Evolutionary conservation across 2,113 vertebrate species (phyloP).

Genomic region (Panthera uncia): DNA sequence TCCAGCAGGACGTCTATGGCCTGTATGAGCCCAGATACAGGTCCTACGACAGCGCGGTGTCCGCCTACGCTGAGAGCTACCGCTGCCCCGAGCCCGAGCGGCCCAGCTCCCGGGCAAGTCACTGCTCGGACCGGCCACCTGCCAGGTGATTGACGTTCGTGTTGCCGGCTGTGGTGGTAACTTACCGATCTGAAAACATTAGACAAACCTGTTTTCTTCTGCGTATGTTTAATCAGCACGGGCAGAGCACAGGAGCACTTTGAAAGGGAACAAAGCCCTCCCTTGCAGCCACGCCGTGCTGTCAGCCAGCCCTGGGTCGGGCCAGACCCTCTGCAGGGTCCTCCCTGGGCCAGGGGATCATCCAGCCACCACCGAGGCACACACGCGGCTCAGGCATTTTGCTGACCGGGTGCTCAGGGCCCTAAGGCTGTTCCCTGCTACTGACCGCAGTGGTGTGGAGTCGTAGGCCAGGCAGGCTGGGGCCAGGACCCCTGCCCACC

Average conservation of each 20-base stretch:
- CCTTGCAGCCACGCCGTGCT: neutral
- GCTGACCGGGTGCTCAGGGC: accelerated
- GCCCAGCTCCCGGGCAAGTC: slow-evolving; percentile 93
- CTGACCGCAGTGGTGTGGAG: too few relatives aligned
- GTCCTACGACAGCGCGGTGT: slow-evolving; percentile 83
- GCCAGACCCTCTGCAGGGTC: neutral
- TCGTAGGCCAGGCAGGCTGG: neutral
- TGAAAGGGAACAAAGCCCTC: neutral
- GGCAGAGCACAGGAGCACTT: neutral
- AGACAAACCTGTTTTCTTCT: accelerated
- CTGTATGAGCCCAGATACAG: slow-evolving; percentile 89
- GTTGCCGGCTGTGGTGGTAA: neutral
- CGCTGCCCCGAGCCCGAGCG: slow-evolving; percentile 88
- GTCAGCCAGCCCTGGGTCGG: neutral
- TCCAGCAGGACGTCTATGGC: slow-evolving; percentile 88
- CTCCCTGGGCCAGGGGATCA: accelerated
- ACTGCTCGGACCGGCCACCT: slow-evolving; percentile 93
- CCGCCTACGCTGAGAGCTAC: slow-evolving; percentile 86
- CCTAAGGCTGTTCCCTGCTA: neutral
- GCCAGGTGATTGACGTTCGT: slow-evolving; percentile 86
- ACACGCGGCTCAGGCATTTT: accelerated
- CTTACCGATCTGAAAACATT: neutral
- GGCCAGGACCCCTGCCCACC: neutral
- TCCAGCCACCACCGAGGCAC: accelerated
- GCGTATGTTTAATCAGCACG: neutral